Base-by-base conservation (phyloP, 1,140 invertebrate species). In the Leguminivora glycinivorella region DNA sequence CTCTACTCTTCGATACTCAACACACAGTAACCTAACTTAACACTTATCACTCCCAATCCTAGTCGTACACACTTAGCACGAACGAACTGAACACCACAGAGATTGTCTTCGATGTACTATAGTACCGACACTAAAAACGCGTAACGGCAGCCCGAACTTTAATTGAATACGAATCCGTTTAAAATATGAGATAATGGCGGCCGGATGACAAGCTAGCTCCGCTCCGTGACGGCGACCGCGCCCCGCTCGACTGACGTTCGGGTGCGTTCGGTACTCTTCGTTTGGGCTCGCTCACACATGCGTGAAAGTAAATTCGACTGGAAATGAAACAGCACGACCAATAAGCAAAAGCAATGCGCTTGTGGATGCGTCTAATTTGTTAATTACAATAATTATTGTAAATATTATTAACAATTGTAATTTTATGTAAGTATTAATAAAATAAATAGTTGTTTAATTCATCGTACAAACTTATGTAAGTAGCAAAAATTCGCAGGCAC, bases 191-290 rank as follows among this genome's bases (percentile, higher is more conserved):
- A 89, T 90, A 90, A 90, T 91, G 88, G 89, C 89, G 83, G 88
- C 88, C 89, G 84, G 85, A 87, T 91, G 89, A 91, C 88, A 90
- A 88, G 87, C 87, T 86, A 88, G 83, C 88, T 88, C 85, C 81
- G 82, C 84, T 90, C 85, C 86, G 87, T 89, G 89, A 90, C 88
- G 81, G 84, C 88, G 89, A 90, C 89, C 89, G 89, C 89, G 89
- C 89, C 89, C 89, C 89, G 89, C 88, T 91, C 88, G 88, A 91
- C 89, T 91, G 88, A 89, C 83, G 83, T 88, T 91, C 89, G 89
- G 87, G 71, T 78, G 74, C 78, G 78, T 82, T 91, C 89, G 89
- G 86, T 67, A 78, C 72, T 71, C 74, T 84, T 89, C 88, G 88
- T 83, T 87, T 83, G 81, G 58, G 66, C 87, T 91, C 89, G 87